Evolutionary conservation across 2,113 vertebrate genomes (phyloP), one percentile per base, ranked within the genome.

Genomic region (Elachura formosa): DNA sequence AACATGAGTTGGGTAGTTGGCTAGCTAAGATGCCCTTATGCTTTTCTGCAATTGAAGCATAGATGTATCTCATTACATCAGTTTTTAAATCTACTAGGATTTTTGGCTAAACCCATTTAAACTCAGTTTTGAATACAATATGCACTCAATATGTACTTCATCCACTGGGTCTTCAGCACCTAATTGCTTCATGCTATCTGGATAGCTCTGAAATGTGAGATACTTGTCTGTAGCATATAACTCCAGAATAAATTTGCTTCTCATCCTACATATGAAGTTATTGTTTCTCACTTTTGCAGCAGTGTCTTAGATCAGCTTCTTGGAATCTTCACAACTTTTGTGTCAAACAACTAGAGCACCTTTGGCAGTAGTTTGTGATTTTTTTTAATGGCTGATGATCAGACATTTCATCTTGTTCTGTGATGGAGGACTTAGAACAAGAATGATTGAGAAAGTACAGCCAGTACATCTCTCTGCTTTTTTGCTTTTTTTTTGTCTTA

Each of bases 21-120:
- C 58, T 61, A 76, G 31, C 62, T 87, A 81, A 61, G 14, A 33
- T 68, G 26, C 69, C 69, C 45, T 68, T 85, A 34, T 56, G 74
- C 18, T 87, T 94, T 69, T 58, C 78, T 91, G 75, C 36, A 6
- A 0, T 11, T 75, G 51, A 91, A 93, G n/a, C 29, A 33, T 29
- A 71, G 81, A 61, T 4, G 1, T 43, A 61, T 81, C 36, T 84
- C 72, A 76, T 26, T 95, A 73, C 54, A 95, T 61, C 45, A 76
- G 20, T 45, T 93, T 93, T 96, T 12, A 76, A 84, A 87, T 92
- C 78, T 69, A 21, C 58, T 80, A 69, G 64, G 45, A 73, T 52
- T 88, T 93, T 88, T 80, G 25, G 63, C 55, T 90, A 88, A 90
- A 94, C 54, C 31, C 24, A n/a, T 68, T 87, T 84, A 84, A 94